Evolutionary conservation across 2,888 invertebrate species (phyloP).

Genomic region (Asteroscopus sphinx): DNA sequence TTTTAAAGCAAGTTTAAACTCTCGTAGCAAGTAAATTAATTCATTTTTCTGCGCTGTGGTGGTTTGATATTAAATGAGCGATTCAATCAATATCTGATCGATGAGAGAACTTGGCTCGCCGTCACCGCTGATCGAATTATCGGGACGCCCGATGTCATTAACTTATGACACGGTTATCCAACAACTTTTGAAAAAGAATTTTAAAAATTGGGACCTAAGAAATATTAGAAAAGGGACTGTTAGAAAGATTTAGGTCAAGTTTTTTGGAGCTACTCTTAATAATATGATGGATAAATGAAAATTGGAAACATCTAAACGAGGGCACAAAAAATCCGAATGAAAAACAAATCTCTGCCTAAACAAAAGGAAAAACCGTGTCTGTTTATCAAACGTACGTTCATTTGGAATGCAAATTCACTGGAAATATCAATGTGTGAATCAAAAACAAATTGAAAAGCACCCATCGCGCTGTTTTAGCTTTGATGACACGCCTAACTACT

Average conservation of each 20-base stretch:
- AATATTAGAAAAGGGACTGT: not conserved
- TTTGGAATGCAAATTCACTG: constrained; percentile 49
- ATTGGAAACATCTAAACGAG: constrained; percentile 21
- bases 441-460: constrained; percentile 44
- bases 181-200: constrained; percentile 8
- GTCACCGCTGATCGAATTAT: constrained; percentile 44
- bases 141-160: constrained; percentile 40
- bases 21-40: not conserved
- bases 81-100: constrained; percentile 56
- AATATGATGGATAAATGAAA: not conserved
- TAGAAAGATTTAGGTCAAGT: too few species aligned
- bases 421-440: constrained; percentile 50
- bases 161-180: constrained; percentile 29
- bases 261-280: not conserved
- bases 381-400: constrained; percentile 44
- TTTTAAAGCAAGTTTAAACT: not conserved
- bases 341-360: constrained; percentile 15
- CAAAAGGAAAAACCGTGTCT: constrained; percentile 23
- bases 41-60: constrained; percentile 10
- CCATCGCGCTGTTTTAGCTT: constrained; percentile 25
- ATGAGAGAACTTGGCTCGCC: constrained; percentile 35
- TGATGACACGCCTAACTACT: constrained; percentile 56
- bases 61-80: constrained; percentile 33
- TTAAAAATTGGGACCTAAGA: constrained; percentile 6
- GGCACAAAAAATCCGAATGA: constrained; percentile 8